phyloP scores from a whole-genome alignment of 1,140 invertebrate species.

The Sitobion miscanthi region DNA sequence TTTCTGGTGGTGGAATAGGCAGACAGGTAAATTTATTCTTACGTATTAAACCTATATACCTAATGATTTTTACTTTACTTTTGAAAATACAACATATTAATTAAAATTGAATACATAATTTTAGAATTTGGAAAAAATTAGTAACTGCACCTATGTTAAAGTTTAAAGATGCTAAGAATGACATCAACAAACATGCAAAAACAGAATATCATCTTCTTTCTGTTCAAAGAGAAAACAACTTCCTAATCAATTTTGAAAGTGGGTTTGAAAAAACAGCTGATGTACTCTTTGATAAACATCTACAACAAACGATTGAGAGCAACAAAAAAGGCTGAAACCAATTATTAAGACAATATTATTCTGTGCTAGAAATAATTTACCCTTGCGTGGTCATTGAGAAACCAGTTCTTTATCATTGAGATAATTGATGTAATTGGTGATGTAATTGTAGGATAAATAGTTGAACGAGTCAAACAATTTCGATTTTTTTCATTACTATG shows the following conservation, averaged over 20 bases:
- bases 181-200: not conserved
- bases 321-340: not conserved
- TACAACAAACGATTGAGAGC: too few species aligned
- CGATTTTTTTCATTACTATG: constrained; percentile 57
- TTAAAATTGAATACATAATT: not conserved
- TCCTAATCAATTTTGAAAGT: not conserved
- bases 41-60: too few species aligned
- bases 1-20: not conserved
- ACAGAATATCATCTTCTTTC: constrained; percentile 19
- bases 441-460: constrained; percentile 55
- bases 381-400: not conserved
- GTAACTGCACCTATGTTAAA: not conserved
- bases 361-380: not conserved
- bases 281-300: too few species aligned
- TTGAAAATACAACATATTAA: too few species aligned
- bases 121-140: constrained; percentile 1
- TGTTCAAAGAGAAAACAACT: not conserved
- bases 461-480: constrained; percentile 57
- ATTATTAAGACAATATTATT: constrained; percentile 5
- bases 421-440: constrained; percentile 43
- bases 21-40: not conserved
- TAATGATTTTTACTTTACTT: too few species aligned
- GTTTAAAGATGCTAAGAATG: constrained; percentile 13
- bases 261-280: too few species aligned
- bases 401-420: not conserved